phyloP scores from a whole-genome alignment of 1,140 invertebrate species.

The Cepaea nemoralis region DNA sequence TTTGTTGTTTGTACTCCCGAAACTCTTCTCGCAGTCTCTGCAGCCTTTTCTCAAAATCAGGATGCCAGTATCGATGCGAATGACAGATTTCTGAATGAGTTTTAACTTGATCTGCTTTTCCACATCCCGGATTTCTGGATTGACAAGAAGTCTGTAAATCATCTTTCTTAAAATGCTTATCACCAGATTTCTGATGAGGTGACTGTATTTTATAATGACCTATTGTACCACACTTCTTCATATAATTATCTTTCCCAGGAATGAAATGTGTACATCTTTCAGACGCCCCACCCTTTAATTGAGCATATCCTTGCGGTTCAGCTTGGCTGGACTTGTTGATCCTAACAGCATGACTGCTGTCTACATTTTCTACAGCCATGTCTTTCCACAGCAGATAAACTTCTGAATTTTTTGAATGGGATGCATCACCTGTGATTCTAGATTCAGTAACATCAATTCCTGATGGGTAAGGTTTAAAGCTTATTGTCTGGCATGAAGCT shows the following conservation, averaged over 20 bases:
- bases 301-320: too few species aligned
- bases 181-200: too few species aligned
- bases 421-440: background rate
- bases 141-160: background rate
- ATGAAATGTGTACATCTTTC: slow-evolving; percentile 85
- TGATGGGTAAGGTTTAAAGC: background rate
- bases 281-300: too few species aligned
- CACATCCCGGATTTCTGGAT: background rate
- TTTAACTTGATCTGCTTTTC: background rate
- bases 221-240: too few species aligned
- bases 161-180: too few species aligned
- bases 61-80: slow-evolving; percentile 68
- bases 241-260: too few species aligned
- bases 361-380: too few species aligned
- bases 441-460: background rate
- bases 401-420: background rate
- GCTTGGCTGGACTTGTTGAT: too few species aligned
- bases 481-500: background rate
- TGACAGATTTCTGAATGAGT: background rate
- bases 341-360: too few species aligned
- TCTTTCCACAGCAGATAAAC: too few species aligned
- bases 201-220: too few species aligned
- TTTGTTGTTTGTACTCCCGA: slow-evolving; percentile 88
- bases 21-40: slow-evolving; percentile 96
- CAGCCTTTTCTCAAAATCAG: slow-evolving; percentile 79